Percentiles rank a stretch among this genome's conserved stretches.
phyloP scores from a whole-genome alignment of 2,888 invertebrate genomes.

The Drosophila recens region DNA sequence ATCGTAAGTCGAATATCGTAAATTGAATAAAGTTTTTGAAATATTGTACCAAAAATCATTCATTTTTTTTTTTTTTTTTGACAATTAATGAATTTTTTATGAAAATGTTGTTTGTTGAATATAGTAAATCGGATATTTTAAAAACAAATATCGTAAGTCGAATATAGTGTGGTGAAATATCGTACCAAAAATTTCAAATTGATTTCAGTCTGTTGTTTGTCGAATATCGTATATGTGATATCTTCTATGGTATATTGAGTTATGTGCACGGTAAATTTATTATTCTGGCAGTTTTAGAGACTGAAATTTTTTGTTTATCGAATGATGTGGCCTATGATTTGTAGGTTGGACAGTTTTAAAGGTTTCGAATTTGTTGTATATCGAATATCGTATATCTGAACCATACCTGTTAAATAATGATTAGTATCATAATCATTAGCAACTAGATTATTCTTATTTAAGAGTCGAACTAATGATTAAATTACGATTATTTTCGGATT shows the following conservation, averaged over 20 bases:
- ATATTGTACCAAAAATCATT: too few relatives aligned
- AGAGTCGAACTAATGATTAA: too few relatives aligned
- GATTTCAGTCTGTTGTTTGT: background rate
- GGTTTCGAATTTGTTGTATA: background rate
- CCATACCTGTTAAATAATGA: too few relatives aligned
- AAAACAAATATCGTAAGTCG: background rate
- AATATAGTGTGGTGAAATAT: background rate
- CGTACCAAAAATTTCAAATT: background rate
- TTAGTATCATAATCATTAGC: too few relatives aligned
- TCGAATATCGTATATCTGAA: constrained; percentile 9
- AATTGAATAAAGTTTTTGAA: too few relatives aligned
- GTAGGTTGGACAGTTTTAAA: background rate
- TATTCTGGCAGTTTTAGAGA: background rate
- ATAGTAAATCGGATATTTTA: background rate
- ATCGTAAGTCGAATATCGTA: background rate
- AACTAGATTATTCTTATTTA: too few relatives aligned
- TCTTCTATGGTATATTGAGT: background rate
- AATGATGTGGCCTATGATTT: constrained; percentile 4
- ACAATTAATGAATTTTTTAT: too few relatives aligned
- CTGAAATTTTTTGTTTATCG: constrained; percentile 8
- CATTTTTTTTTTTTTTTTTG: too few relatives aligned
- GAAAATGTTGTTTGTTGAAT: too few relatives aligned
- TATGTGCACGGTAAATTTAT: background rate
- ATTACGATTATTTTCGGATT: too few relatives aligned
- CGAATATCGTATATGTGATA: background rate